These are phyloP conservation scores for Gymnoscelis rufifasciata DNA, from an alignment of 2,888 invertebrate genomes.

Conservation along the genomic window DNA sequence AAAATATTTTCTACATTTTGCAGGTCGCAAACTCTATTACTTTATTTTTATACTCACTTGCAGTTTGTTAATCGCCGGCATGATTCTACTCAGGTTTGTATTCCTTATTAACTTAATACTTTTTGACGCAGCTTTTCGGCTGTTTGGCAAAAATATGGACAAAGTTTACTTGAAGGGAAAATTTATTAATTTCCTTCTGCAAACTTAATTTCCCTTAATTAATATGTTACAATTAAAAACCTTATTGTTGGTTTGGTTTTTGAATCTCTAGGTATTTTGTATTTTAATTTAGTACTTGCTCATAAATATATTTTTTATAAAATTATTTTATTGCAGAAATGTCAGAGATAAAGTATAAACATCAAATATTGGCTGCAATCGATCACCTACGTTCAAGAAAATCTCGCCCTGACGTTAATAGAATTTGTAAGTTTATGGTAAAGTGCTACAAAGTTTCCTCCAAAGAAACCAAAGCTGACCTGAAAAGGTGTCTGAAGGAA, in stretches of 20 bases:
- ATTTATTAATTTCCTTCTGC: no score
- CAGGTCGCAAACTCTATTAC: not conserved
- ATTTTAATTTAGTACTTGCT: no score
- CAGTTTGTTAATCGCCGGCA: constrained; percentile 57
- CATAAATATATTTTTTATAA: no score
- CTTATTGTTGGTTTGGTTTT: no score
- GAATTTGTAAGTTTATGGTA: constrained; percentile 89
- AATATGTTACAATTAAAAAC: not conserved
- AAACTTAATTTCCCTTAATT: not conserved
- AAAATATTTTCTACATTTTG: not conserved
- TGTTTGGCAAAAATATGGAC: no score
- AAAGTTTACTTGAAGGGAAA: not conserved
- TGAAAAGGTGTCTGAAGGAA: constrained; percentile 86
- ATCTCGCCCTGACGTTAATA: constrained; percentile 89
- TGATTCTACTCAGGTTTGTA: constrained; percentile 63
- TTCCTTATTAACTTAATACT: not conserved
- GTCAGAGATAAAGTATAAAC: constrained; percentile 83
- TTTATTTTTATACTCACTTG: constrained; percentile 17
- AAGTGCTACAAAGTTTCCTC: constrained; percentile 85
- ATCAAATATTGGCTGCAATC: constrained; percentile 89
- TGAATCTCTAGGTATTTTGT: no score
- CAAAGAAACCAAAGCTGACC: constrained; percentile 83
- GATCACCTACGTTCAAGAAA: constrained; percentile 90
- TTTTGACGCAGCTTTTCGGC: no score
- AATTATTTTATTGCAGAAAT: constrained; percentile 63